Conservation (phyloP, 2,888 invertebrate genomes). For the Xestia xanthographa region DNA sequence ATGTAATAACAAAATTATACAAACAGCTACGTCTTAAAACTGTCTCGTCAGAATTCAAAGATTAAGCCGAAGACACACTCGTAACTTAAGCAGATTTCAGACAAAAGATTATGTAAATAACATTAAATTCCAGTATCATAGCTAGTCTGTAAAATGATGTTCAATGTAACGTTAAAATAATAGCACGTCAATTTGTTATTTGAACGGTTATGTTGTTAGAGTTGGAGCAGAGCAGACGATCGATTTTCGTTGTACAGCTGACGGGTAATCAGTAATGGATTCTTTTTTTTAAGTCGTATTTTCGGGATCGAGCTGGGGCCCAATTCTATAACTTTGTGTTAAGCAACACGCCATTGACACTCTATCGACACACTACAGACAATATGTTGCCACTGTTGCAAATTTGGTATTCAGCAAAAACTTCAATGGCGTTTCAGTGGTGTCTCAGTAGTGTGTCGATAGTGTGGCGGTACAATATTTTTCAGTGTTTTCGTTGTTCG, state of each 20-base stretch:
- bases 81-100: slow-evolving; percentile 23
- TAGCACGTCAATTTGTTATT: slow-evolving; percentile 49
- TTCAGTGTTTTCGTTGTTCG: too few species aligned
- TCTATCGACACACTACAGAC: too few species aligned
- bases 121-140: slow-evolving; percentile 34
- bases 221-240: slow-evolving; percentile 26
- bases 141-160: slow-evolving; percentile 34
- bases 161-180: slow-evolving; percentile 47
- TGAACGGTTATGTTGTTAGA: slow-evolving; percentile 33
- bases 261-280: background rate
- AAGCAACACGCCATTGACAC: too few species aligned
- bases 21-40: slow-evolving; percentile 15
- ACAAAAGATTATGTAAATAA: slow-evolving; percentile 43
- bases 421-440: too few species aligned
- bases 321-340: too few species aligned
- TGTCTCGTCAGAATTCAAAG: slow-evolving; percentile 17
- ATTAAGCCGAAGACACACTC: slow-evolving; percentile 27
- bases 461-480: too few species aligned
- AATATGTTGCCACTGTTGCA: too few species aligned
- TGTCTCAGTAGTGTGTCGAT: too few species aligned
- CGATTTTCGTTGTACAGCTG: slow-evolving; percentile 36
- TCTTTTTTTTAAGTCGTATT: slow-evolving; percentile 8
- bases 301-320: background rate
- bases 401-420: too few species aligned
- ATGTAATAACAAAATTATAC: slow-evolving; percentile 26